phyloP scores from a whole-genome alignment of 2,888 invertebrate species.

The Augochlorella aurata region DNA sequence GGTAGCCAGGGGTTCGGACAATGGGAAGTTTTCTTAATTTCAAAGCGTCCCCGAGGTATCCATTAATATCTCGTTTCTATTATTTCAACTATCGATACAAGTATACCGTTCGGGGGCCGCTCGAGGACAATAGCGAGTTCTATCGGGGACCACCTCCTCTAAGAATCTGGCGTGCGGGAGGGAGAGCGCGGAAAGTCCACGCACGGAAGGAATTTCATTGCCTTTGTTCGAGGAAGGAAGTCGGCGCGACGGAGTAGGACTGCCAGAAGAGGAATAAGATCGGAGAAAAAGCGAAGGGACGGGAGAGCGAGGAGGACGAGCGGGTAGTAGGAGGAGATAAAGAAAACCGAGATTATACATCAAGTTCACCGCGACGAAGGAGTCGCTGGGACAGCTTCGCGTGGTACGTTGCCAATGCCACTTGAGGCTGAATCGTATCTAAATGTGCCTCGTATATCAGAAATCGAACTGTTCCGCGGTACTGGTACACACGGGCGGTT shows the following conservation, averaged over 20 bases:
- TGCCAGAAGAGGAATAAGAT: conserved; percentile 13
- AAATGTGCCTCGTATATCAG: conserved; percentile 68
- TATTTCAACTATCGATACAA: conserved; percentile 12
- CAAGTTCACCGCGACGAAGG: conserved; percentile 57
- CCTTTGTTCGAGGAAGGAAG: conserved; percentile 58
- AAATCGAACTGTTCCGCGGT: conserved; percentile 63
- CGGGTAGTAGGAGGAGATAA: conserved; percentile 19
- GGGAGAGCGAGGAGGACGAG: background rate
- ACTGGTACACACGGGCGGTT: conserved; percentile 46
- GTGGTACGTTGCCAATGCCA: conserved; percentile 56
- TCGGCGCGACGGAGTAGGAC: background rate
- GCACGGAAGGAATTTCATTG: conserved; percentile 64
- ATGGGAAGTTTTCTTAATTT: background rate
- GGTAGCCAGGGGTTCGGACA: background rate
- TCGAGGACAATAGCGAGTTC: conserved; percentile 4
- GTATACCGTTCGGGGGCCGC: background rate
- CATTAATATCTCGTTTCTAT: conserved; percentile 11
- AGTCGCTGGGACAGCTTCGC: conserved; percentile 27
- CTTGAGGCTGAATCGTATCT: conserved; percentile 66
- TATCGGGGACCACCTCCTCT: conserved; percentile 34
- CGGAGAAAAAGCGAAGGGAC: conserved; percentile 8
- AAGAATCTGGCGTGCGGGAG: background rate
- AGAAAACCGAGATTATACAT: conserved; percentile 65
- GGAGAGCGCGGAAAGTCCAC: conserved; percentile 37
- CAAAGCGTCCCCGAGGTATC: background rate